Percentiles rank a stretch among this genome's conserved stretches.
phyloP scores from a whole-genome alignment of 2,888 invertebrate genomes.

The Heliconius ismenius region DNA sequence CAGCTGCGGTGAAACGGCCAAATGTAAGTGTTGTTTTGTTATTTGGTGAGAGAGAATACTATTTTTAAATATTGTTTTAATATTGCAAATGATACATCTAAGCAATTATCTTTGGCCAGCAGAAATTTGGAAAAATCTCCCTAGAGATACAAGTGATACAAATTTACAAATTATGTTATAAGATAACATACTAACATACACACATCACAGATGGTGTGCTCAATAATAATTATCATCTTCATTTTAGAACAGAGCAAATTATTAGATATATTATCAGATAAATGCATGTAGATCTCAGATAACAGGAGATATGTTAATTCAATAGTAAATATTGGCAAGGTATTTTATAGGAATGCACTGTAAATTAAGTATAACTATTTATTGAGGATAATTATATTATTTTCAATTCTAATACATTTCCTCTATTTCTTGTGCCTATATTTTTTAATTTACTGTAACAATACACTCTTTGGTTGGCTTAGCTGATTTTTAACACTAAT shows the following conservation, averaged over 20 bases:
- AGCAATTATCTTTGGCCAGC: too few species aligned
- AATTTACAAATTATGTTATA: neutral
- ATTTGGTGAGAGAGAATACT: too few species aligned
- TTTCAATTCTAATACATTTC: neutral
- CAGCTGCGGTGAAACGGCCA: constrained; percentile 64
- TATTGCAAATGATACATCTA: too few species aligned
- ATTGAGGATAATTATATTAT: neutral
- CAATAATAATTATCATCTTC: neutral
- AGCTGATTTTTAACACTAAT: too few species aligned
- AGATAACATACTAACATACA: neutral
- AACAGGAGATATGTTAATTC: constrained; percentile 4
- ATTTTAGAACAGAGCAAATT: neutral
- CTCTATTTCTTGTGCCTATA: too few species aligned
- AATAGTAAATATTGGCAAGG: constrained; percentile 5
- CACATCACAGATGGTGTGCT: neutral
- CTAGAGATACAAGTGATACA: neutral
- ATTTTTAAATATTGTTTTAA: too few species aligned
- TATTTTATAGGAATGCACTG: neutral
- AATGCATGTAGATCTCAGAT: constrained; percentile 13
- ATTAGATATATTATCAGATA: neutral
- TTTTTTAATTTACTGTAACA: too few species aligned
- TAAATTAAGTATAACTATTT: neutral
- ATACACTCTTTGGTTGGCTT: too few species aligned
- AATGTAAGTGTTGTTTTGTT: constrained; percentile 57
- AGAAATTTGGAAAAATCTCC: too few species aligned